Percentiles rank a stretch among this genome's conserved stretches.
Conservation (phyloP, 2,888 invertebrate genomes). For the Boloria euphrosyne region DNA sequence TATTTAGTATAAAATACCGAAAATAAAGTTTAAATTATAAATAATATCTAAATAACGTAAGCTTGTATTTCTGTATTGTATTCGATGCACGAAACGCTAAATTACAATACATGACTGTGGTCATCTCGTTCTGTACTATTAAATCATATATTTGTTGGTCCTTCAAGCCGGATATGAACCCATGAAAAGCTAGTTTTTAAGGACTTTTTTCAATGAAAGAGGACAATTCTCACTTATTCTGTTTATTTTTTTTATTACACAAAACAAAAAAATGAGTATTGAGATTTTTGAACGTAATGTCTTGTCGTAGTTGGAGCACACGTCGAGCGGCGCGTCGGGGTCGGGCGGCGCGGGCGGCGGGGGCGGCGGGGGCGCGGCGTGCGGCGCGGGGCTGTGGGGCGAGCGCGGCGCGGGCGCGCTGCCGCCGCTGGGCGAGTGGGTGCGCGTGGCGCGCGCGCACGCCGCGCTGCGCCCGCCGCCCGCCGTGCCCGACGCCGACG, state of each 20-base stretch:
- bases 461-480: constrained; percentile 90
- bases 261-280: too few species aligned
- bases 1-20: too few species aligned
- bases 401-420: constrained; percentile 93
- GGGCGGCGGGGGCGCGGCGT: constrained; percentile 56
- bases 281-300: too few species aligned
- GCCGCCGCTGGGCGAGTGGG: constrained; percentile 95
- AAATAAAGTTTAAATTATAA: too few species aligned
- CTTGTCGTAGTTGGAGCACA: constrained; percentile 84
- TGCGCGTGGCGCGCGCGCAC: constrained; percentile 91
- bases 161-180: too few species aligned
- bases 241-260: too few species aligned
- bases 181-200: too few species aligned
- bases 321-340: constrained; percentile 50
- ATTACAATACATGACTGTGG: background rate
- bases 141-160: background rate
- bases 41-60: too few species aligned
- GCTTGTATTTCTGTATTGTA: too few species aligned
- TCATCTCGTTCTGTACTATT: background rate
- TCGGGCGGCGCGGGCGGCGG: constrained; percentile 50
- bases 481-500: constrained; percentile 92
- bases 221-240: too few species aligned
- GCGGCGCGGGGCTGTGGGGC: constrained; percentile 85
- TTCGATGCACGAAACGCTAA: too few species aligned
- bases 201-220: too few species aligned